Base-by-base conservation (phyloP, 2,888 invertebrate genomes). In the Tachina grossa region DNA sequence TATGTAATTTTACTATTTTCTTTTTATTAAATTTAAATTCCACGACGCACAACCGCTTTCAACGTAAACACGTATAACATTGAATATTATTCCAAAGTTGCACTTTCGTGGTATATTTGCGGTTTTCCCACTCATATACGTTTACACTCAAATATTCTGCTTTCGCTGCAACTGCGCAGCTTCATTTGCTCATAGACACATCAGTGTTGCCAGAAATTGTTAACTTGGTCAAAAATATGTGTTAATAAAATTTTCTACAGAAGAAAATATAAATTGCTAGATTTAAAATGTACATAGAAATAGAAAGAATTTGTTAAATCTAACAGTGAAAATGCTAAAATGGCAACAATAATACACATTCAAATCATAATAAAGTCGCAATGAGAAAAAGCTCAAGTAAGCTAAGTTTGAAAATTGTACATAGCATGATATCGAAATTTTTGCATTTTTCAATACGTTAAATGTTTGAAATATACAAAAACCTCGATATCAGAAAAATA, bases 31-130 rank as follows among this genome's bases (percentile, higher is more conserved):
- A 22, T 16, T 31, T 45, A 14, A 61, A 49, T 68, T 61, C 68
- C 71, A 74, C 79, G 88, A 82, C 71, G 88, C 89, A 90, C 88
- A 88, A 87, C 87, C 89, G 88, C 89, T 86, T 88, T 88, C 88
- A 88, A 89, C 89, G 89, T 90, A 89, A 89, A 89, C 88, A 90
- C 90, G 88, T 90, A 89, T 90, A 89, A 90, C 84, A 85, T 57
- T 87, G 63, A 81, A 59, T 57, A 59, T 72, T 72, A 45, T 39
- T 45, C 51, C 49, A 55, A 69, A 82, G 69, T 82, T 69, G 63
- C 9, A 45, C 61, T 45, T 45, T 79, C 65, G 71, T 77, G 71
- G 71, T 72, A 71, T 47, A 83, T 39, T 75, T 41, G 16, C 55
- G 13, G 47, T 5, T 16, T 55, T 61, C n/a, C 5, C 63, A 79